Conservation (phyloP, 2,113 vertebrate genomes). For the Desmodus rotundus region DNA sequence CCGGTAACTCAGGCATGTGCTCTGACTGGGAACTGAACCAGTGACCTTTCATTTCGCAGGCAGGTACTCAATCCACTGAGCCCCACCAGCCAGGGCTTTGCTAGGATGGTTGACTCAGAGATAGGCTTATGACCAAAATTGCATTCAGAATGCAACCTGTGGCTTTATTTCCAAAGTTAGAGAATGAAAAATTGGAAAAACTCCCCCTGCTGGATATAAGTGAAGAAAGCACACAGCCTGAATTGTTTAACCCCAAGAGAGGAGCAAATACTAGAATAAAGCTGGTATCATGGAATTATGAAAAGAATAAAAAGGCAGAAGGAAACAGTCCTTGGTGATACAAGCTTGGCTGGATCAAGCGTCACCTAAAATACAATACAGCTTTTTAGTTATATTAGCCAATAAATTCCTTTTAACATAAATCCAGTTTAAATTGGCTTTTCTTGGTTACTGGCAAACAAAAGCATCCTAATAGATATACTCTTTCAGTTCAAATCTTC, state of each 20-base stretch:
- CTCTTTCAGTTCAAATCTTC: not conserved
- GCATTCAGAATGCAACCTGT: not conserved
- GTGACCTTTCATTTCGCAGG: too few species aligned
- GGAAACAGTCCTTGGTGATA: not conserved
- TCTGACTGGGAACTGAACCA: too few species aligned
- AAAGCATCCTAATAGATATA: constrained; percentile 4
- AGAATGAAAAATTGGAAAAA: not conserved
- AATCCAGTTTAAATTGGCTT: not conserved
- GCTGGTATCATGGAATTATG: not conserved
- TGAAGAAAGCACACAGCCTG: not conserved
- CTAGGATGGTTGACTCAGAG: not conserved
- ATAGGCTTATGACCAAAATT: not conserved
- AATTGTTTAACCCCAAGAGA: not conserved
- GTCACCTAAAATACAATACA: not conserved
- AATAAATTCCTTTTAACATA: not conserved
- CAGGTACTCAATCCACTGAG: too few species aligned
- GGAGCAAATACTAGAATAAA: not conserved
- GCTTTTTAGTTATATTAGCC: not conserved
- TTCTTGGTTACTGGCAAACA: not conserved
- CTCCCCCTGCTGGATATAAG: not conserved
- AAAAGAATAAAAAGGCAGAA: not conserved
- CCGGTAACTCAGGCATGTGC: too few species aligned
- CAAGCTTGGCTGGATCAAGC: not conserved
- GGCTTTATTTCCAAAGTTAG: not conserved
- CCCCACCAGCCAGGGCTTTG: not conserved